These are phyloP conservation scores for Penelope pileata DNA, from an alignment of 2,113 vertebrate species.

Conservation along the genomic window DNA sequence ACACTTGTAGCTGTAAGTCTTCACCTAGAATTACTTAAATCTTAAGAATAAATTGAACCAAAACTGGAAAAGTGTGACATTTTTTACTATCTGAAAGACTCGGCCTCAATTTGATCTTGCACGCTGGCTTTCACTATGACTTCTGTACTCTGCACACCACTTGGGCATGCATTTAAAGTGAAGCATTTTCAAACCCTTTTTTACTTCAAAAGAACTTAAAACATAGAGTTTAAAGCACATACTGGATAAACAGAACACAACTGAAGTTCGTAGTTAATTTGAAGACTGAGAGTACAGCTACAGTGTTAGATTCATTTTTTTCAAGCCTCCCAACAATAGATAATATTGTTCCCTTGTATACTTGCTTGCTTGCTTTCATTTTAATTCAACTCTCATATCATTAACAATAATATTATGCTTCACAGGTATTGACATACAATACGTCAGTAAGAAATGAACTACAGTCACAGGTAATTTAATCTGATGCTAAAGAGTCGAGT, in stretches of 20 bases:
- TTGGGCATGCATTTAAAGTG: neutral
- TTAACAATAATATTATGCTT: neutral
- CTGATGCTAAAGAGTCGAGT: neutral
- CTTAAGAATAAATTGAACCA: neutral
- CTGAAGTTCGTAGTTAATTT: neutral
- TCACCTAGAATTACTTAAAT: neutral
- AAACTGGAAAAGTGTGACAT: neutral
- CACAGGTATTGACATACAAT: neutral
- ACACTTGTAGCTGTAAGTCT: neutral
- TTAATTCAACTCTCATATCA: neutral
- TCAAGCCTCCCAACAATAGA: neutral
- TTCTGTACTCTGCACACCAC: neutral
- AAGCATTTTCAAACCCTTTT: neutral
- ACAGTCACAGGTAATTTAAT: neutral
- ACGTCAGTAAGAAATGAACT: neutral
- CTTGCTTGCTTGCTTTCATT: neutral
- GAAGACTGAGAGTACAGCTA: neutral
- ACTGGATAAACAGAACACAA: rapidly evolving
- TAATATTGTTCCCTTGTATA: neutral
- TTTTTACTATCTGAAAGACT: neutral
- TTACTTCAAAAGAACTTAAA: neutral
- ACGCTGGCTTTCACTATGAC: neutral
- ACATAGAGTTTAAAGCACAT: neutral
- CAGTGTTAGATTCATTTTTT: neutral
- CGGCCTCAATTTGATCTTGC: rapidly evolving